These are phyloP conservation scores for Sorex fumeus DNA, from an alignment of 2,113 vertebrate genomes.

Conservation along the genomic window DNA sequence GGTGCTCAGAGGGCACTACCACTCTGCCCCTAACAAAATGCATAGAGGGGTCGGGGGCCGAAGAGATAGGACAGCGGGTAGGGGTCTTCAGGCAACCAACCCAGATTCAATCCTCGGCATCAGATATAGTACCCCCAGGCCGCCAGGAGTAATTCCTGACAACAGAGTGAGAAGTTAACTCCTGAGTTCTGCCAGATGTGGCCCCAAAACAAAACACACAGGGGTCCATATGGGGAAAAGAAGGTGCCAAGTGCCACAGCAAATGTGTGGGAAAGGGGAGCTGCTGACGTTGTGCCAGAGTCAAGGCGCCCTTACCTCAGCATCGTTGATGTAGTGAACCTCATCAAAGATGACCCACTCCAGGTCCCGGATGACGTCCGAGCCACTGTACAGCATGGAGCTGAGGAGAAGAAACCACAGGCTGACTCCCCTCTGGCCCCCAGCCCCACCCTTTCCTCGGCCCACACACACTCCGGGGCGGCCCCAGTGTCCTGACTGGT, in stretches of 20 bases:
- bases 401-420: slow-evolving; percentile 79
- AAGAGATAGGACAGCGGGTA: neutral
- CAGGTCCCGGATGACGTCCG: slow-evolving; percentile 95
- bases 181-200: too few species aligned
- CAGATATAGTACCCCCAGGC: too few species aligned
- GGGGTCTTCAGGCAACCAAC: too few species aligned
- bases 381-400: slow-evolving; percentile 96
- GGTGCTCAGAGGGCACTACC: neutral
- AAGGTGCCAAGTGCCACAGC: neutral
- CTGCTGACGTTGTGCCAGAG: fast-evolving
- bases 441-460: neutral
- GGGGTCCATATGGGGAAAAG: neutral
- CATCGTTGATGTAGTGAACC: slow-evolving; percentile 96
- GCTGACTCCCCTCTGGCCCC: neutral
- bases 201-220: too few species aligned
- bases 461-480: neutral
- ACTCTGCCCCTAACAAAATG: neutral
- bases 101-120: too few species aligned
- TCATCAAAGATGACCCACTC: slow-evolving; percentile 98
- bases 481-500: neutral
- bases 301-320: slow-evolving; percentile 89
- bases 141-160: too few species aligned
- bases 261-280: too few species aligned
- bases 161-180: too few species aligned
- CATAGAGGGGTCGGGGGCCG: neutral